Base-by-base conservation (phyloP, 2,888 invertebrate genomes). In the Parnassius mnemosyne region DNA sequence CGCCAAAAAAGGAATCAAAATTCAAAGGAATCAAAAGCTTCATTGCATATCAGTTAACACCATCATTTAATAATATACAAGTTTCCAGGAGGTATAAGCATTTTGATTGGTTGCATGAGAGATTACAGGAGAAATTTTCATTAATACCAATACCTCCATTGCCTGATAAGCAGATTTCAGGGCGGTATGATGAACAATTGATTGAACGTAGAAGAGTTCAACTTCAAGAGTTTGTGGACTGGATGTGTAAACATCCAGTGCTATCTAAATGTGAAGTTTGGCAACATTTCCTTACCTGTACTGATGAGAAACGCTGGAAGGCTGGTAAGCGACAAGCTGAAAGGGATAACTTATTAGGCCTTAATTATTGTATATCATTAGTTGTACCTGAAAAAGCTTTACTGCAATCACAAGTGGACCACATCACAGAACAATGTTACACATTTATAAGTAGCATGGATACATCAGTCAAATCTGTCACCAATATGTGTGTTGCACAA, bases 221-320 rank as follows among this genome's bases (percentile, higher is more conserved):
- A 79, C 92, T 99, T 53, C 99, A 99, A 84, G 96, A 97, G 75
- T 99, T 99, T 93, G 96, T 99, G 3, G 96, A 98, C 89, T 97
- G 98, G 92, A 97, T 99, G 78, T 98, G 98, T 81, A 93, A 97
- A 62, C 99, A 99, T 92, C 99, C 99, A 3, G 97, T 99, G 10
- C 89, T 99, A 50, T 97, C 98, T 3, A 95, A 94, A 72, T 95
- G 95, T 76, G 96, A 97, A 70, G 99, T 99, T 0, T 99, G 98
- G 97, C 95, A 96, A 79, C 99, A 99, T 84, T 99, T 99, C 84
- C 94, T 99, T 57, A 97, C 97, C 2, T 99, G 99, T 81, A 98
- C 97, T 9, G 99, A 99, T 88, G 99, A 98, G 75, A 98, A 98
- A 84, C 94, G 96, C 71, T 99, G 99, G 99, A 99, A 99, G 89